phyloP scores from a whole-genome alignment of 2,888 invertebrate species.

The Apodemia mormo region DNA sequence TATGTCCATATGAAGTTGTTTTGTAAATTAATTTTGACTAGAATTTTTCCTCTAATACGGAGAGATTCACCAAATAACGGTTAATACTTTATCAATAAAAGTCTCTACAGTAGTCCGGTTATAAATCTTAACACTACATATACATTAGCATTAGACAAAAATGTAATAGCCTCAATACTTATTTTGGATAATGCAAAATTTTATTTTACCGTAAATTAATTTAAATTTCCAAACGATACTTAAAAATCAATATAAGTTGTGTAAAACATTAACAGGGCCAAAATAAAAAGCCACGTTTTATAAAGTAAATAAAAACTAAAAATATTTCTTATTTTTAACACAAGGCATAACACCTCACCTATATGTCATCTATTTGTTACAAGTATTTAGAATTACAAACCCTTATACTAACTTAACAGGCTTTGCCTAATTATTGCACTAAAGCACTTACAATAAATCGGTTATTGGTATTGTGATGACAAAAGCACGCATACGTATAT shows the following conservation, averaged over 20 bases:
- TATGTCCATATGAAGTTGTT: neutral
- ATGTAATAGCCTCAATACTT: slow-evolving; percentile 67
- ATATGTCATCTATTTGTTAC: slow-evolving; percentile 27
- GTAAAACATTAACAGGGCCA: neutral
- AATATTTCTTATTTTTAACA: slow-evolving; percentile 20
- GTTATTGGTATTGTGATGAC: slow-evolving; percentile 46
- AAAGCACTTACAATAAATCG: slow-evolving; percentile 66
- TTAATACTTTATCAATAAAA: slow-evolving; percentile 70
- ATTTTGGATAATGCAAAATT: slow-evolving; percentile 52
- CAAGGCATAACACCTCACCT: slow-evolving; percentile 29
- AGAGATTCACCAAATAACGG: slow-evolving; percentile 69
- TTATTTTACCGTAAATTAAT: slow-evolving; percentile 31
- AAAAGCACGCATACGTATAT: slow-evolving; percentile 41
- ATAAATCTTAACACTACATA: slow-evolving; percentile 57
- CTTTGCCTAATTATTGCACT: slow-evolving; percentile 81
- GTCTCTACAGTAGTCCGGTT: slow-evolving; percentile 45
- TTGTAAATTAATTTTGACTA: slow-evolving; percentile 69
- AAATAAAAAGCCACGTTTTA: slow-evolving; percentile 15
- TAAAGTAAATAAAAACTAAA: slow-evolving; percentile 6
- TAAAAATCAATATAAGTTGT: slow-evolving; percentile 17
- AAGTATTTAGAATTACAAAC: slow-evolving; percentile 48
- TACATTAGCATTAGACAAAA: slow-evolving; percentile 48
- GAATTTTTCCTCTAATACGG: slow-evolving; percentile 75
- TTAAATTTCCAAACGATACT: neutral
- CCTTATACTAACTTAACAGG: slow-evolving; percentile 58